phyloP scores from a whole-genome alignment of 2,797 vertebrate genomes.

The Enteromius viviparus region DNA sequence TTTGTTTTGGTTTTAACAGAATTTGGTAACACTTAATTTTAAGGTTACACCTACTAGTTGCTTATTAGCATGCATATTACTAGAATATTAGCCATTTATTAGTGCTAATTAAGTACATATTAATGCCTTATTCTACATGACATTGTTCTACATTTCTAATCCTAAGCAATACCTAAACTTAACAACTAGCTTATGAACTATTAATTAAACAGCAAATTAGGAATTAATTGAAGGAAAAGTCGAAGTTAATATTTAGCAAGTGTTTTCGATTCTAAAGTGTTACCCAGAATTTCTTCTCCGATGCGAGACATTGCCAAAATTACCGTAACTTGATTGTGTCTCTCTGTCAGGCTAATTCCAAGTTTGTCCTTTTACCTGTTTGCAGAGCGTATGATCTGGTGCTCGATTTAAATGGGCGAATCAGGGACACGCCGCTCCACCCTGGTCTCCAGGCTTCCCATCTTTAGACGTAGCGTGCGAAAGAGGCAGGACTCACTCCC shows the following conservation, averaged over 20 bases:
- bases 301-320: neutral
- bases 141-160: no score
- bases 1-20: neutral
- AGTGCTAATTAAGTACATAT: no score
- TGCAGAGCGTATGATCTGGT: constrained; percentile 31
- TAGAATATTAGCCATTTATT: no score
- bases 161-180: no score
- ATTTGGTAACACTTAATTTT: neutral
- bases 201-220: no score
- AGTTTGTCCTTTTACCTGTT: constrained; percentile 6
- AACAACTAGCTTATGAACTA: no score
- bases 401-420: constrained; percentile 86
- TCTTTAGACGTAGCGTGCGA: constrained; percentile 91
- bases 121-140: no score
- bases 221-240: no score
- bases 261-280: no score
- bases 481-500: constrained; percentile 93
- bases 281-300: neutral
- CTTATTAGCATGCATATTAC: no score
- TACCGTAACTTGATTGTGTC: neutral
- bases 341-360: neutral
- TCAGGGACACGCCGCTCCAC: constrained; percentile 89
- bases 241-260: no score
- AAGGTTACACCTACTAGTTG: no score
- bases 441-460: constrained; percentile 95